Percentiles rank a stretch among this genome's conserved stretches.
Conservation (phyloP, 2,113 vertebrate genomes). For the Datnioides undecimradiatus region DNA sequence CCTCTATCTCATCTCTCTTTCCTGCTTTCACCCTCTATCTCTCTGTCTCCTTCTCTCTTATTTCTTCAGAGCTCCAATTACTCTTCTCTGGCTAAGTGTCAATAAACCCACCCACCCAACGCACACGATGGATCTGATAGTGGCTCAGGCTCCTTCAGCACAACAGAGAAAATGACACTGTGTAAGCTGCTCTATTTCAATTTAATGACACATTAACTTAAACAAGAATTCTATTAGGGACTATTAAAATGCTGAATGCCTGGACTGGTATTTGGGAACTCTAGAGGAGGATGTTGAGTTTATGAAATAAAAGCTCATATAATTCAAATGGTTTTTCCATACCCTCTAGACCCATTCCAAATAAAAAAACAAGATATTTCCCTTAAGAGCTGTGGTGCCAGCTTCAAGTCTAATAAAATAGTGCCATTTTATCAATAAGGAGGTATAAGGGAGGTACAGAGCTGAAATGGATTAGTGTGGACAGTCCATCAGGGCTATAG, state of each 20-base stretch:
- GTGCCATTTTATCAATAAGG: constrained; percentile 89
- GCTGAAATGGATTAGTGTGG: constrained; percentile 91
- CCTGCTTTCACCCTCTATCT: constrained; percentile 45
- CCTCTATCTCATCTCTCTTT: constrained; percentile 59
- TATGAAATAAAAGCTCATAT: constrained; percentile 70
- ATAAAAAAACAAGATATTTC: constrained; percentile 86
- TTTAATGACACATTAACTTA: constrained; percentile 74
- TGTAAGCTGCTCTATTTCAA: constrained; percentile 67
- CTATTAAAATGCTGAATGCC: constrained; percentile 67
- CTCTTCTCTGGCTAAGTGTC: constrained; percentile 70
- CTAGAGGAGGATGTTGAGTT: constrained; percentile 49
- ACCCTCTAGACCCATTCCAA: constrained; percentile 78
- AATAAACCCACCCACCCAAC: constrained; percentile 60
- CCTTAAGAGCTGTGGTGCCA: constrained; percentile 83
- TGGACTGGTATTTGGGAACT: constrained; percentile 47
- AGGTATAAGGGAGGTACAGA: constrained; percentile 81
- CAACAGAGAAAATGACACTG: constrained; percentile 55
- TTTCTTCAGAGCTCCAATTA: constrained; percentile 70
- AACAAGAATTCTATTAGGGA: constrained; percentile 66
- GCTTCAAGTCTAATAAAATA: constrained; percentile 87
- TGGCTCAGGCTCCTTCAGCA: constrained; percentile 18
- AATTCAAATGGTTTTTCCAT: constrained; percentile 63
- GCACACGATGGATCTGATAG: constrained; percentile 43
- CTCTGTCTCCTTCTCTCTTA: constrained; percentile 35
- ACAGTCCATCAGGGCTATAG: constrained; percentile 88